These are phyloP conservation scores for Gila orcuttii DNA, from an alignment of 2,113 vertebrate species.

Conservation along the genomic window DNA sequence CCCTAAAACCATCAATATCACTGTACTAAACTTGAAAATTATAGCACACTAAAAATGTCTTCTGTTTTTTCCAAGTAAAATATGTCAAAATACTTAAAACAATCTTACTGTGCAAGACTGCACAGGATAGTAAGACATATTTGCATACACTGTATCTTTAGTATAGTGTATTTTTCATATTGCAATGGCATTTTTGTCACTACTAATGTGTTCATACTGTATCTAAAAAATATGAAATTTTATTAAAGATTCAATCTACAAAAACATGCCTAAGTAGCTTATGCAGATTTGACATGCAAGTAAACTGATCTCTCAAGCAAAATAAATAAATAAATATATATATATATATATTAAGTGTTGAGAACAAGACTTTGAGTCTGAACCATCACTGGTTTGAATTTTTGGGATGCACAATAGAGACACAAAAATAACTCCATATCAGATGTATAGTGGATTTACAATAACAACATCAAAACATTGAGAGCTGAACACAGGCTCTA, in stretches of 20 bases:
- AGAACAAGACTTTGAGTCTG: neutral
- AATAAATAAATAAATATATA: too few relatives aligned
- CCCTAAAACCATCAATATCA: neutral
- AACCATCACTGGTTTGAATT: neutral
- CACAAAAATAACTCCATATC: constrained; percentile 9
- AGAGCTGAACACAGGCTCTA: neutral
- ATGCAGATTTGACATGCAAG: neutral
- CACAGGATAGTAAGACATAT: neutral
- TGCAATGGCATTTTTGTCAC: neutral
- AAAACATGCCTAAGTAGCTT: neutral
- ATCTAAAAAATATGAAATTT: neutral
- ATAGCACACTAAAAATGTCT: neutral
- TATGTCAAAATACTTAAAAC: neutral
- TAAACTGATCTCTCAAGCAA: neutral
- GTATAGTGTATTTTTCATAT: neutral
- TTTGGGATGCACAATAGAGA: neutral
- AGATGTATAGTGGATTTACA: neutral
- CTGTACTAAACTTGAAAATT: neutral
- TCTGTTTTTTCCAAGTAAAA: neutral
- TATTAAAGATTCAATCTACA: neutral
- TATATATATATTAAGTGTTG: neutral
- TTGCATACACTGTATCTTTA: neutral
- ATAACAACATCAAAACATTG: neutral
- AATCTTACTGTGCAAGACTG: neutral
- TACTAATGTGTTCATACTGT: neutral